Base-by-base conservation (phyloP, 2,113 vertebrate genomes). In the Callospermophilus lateralis region DNA sequence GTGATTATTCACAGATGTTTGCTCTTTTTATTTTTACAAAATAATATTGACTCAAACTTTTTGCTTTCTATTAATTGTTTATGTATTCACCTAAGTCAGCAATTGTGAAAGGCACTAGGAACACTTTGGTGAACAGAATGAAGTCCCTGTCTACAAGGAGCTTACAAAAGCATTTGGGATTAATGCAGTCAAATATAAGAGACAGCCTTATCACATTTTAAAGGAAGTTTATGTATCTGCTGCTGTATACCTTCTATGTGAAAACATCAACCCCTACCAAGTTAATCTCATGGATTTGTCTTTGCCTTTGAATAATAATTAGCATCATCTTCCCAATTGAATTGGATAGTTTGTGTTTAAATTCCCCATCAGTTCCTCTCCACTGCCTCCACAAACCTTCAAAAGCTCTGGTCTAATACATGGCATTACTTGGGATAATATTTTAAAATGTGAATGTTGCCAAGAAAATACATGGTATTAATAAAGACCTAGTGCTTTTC, bases 11-110 rank as follows among this genome's bases (percentile, higher is more conserved):
- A 76, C 73, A 89, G 17, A 74, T 89, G 22, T 72, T 83, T 94
- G 39, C 48, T 80, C 51, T 84, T 55, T 84, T 85, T 30, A 34
- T n/a, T 58, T 76, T 86, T 76, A 83, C 4, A 93, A 84, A 96
- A 89, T 80, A 7, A 84, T 68, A 65, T 80, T 15, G 7, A 89
- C 73, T 84, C 22, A 37, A 77, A 13, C 16, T 3, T 79, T 15
- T 65, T 53, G 55, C 19, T 91, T 79, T 39, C 32, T 84, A 80
- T 67, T 83, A 81, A 89, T 42, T 76, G 2, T 84, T 92, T 32
- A 39, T 67, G 6, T 16, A 61, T 19, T 86, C n/a, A 37, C 22
- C 83, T n/a, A 94, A 55, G 67, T 95, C 16, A 86, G 30, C n/a
- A 80, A 77, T 81, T 73, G 61, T 8, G 1, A 7, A 89, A 83